phyloP scores from a whole-genome alignment of 2,113 vertebrate genomes.

The Regulus satrapa region DNA sequence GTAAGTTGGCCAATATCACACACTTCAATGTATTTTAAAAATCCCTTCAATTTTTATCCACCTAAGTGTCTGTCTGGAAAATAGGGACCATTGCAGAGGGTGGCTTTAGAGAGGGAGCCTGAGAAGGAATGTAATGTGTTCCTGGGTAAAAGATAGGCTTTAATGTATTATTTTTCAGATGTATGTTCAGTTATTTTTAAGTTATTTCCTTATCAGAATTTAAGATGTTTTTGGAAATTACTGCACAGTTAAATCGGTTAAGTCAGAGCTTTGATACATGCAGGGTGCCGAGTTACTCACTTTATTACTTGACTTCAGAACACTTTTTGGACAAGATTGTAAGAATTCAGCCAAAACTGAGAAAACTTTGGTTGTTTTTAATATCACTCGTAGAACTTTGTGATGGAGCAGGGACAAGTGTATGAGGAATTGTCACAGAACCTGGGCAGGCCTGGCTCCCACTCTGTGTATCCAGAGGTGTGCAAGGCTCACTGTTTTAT shows the following conservation, averaged over 20 bases:
- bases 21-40: not conserved
- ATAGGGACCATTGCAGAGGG: not conserved
- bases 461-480: not conserved
- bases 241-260: not conserved
- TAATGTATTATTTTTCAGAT: not conserved
- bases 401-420: not conserved
- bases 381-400: fast-evolving
- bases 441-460: not conserved
- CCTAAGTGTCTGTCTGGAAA: not conserved
- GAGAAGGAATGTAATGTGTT: not conserved
- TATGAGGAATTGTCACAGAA: not conserved
- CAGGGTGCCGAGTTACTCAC: not conserved
- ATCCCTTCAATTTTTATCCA: not conserved
- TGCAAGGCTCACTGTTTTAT: fast-evolving
- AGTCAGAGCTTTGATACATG: not conserved
- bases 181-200: not conserved
- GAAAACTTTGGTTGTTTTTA: not conserved
- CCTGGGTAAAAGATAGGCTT: not conserved
- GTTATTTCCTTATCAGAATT: not conserved
- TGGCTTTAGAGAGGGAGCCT: not conserved
- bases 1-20: conserved; percentile 63
- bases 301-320: not conserved
- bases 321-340: fast-evolving
- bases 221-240: not conserved
- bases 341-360: not conserved